phyloP scores from a whole-genome alignment of 2,888 invertebrate genomes.

The Hetaerina titia region DNA sequence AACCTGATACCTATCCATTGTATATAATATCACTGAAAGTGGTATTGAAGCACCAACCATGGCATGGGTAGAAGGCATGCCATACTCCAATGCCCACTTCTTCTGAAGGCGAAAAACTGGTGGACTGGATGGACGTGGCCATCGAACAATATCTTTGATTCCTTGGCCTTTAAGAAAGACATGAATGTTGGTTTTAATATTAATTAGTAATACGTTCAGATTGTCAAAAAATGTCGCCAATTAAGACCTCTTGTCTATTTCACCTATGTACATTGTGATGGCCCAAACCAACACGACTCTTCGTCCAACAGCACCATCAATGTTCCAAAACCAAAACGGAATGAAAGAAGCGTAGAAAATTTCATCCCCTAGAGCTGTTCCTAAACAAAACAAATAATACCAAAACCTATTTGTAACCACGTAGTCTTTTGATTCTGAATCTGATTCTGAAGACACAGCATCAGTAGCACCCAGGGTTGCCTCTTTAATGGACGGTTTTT shows the following conservation, averaged over 20 bases:
- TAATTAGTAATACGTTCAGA: not conserved
- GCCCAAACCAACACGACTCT: slow-evolving; percentile 91
- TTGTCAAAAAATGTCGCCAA: not conserved
- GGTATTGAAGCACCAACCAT: slow-evolving; percentile 95
- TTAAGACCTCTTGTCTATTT: slow-evolving; percentile 71
- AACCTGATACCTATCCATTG: slow-evolving; percentile 87
- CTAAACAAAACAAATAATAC: slow-evolving; percentile 91
- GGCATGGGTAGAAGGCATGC: slow-evolving; percentile 97
- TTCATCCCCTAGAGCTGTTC: slow-evolving; percentile 93
- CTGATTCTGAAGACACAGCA: slow-evolving; percentile 76
- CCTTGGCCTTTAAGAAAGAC: slow-evolving; percentile 84
- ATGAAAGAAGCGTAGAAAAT: slow-evolving; percentile 94
- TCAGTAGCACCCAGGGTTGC: slow-evolving; percentile 74
- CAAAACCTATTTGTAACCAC: slow-evolving; percentile 86
- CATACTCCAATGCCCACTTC: slow-evolving; percentile 95
- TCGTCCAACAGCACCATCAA: slow-evolving; percentile 92
- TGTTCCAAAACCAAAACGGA: slow-evolving; percentile 96
- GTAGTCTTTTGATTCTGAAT: slow-evolving; percentile 77
- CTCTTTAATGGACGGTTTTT: not conserved
- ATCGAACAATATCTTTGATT: slow-evolving; percentile 91
- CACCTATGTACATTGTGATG: slow-evolving; percentile 90
- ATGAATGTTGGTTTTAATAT: not conserved
- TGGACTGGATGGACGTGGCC: slow-evolving; percentile 90
- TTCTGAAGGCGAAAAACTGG: slow-evolving; percentile 91
- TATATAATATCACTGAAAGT: slow-evolving; percentile 89